Evolutionary conservation across 2,888 invertebrate species (phyloP).

Genomic region (Thecophora atra): DNA sequence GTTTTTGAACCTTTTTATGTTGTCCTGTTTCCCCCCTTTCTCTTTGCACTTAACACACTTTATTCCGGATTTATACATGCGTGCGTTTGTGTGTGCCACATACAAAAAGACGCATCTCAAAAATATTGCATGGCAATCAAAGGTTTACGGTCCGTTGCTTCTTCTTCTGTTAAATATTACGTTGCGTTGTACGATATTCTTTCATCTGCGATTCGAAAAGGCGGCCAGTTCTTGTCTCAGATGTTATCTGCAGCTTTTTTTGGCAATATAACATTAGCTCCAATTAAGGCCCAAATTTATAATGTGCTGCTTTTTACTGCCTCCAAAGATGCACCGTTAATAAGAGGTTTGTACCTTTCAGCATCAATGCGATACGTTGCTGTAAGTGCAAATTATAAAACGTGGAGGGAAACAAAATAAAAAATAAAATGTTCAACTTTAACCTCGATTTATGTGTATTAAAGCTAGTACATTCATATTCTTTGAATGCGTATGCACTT

Average conservation of each 20-base stretch:
- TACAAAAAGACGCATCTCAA: neutral
- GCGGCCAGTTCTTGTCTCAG: neutral
- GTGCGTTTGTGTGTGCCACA: too few relatives aligned
- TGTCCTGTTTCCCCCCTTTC: neutral
- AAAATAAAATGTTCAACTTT: too few relatives aligned
- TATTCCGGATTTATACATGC: neutral
- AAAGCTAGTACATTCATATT: too few relatives aligned
- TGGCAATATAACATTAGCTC: conserved; percentile 59
- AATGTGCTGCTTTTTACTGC: conserved; percentile 8
- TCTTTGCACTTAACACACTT: conserved; percentile 6
- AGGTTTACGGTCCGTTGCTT: conserved; percentile 3
- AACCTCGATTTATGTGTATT: too few relatives aligned
- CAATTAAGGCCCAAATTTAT: conserved; percentile 58
- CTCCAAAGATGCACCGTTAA: neutral
- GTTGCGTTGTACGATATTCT: neutral
- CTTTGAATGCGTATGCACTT: too few relatives aligned
- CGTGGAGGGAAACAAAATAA: neutral
- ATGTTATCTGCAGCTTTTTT: conserved; percentile 38
- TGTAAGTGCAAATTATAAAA: neutral
- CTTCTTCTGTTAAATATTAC: neutral
- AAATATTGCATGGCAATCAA: conserved; percentile 7
- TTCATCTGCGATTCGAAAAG: conserved; percentile 2
- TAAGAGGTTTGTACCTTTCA: neutral
- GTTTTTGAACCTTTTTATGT: neutral
- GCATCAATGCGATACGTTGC: neutral